A percentile compares a stretch with the other conserved stretches of the same genome.
These are phyloP conservation scores for Nasonovia ribisnigri DNA, from an alignment of 2,888 invertebrate genomes.

Conservation along the genomic window DNA sequence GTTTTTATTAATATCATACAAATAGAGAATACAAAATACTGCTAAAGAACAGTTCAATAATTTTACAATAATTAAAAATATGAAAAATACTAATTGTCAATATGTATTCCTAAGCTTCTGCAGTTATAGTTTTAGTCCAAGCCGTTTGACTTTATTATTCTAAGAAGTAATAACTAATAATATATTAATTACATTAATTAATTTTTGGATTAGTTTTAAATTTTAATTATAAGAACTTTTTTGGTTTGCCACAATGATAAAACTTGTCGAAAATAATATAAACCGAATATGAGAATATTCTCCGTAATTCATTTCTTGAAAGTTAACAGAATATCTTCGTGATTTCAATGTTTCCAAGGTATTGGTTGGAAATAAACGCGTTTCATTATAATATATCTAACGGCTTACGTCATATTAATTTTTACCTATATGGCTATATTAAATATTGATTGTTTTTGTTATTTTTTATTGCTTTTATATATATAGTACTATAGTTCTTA, in stretches of 20 bases:
- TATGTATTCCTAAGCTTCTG: not conserved
- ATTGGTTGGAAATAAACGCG: not conserved
- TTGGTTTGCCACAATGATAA: not conserved
- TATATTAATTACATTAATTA: not conserved
- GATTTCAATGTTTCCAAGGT: slow-evolving; percentile 36
- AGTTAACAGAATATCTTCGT: not conserved
- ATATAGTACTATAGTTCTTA: too few relatives aligned
- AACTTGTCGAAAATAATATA: not conserved
- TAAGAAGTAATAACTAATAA: not conserved
- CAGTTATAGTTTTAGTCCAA: not conserved
- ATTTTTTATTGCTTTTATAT: not conserved
- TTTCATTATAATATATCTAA: not conserved
- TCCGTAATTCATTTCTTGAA: not conserved
- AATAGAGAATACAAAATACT: not conserved
- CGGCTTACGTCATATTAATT: not conserved
- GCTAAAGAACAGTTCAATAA: not conserved
- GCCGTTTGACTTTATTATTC: not conserved
- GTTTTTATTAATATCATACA: not conserved
- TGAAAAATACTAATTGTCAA: not conserved
- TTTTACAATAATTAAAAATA: not conserved
- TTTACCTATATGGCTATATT: not conserved
- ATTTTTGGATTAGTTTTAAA: too few relatives aligned
- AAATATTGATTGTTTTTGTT: slow-evolving; percentile 22
- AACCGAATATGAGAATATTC: not conserved
- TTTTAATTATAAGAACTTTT: not conserved